phyloP scores from a whole-genome alignment of 92 coral and sea anemone species.

The Phymanthus crucifer region DNA sequence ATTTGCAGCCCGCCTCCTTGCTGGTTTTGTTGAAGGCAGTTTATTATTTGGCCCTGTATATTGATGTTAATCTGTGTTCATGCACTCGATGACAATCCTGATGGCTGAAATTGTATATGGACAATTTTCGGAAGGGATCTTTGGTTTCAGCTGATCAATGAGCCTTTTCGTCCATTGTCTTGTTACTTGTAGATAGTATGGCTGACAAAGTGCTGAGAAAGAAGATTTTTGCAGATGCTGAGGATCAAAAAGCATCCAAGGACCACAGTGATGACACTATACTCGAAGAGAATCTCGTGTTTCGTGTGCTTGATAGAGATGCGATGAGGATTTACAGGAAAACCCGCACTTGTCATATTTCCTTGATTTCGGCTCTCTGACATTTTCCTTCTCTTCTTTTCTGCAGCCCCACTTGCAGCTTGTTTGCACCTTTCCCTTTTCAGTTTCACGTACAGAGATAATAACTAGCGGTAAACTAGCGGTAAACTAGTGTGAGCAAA shows the following conservation, averaged over 20 bases:
- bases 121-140: no score
- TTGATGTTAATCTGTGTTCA: no score
- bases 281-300: conserved; percentile 25
- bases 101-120: no score
- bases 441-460: no score
- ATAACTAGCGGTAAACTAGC: no score
- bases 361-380: background rate
- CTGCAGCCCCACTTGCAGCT: background rate
- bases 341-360: background rate
- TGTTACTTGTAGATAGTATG: background rate
- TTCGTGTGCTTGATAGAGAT: conserved; percentile 21
- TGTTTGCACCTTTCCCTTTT: background rate
- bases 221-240: conserved; percentile 24
- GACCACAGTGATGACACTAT: conserved; percentile 30
- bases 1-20: no score
- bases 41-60: no score
- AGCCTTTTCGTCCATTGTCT: background rate
- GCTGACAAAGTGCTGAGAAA: background rate
- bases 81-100: no score
- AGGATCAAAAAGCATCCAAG: conserved; percentile 25
- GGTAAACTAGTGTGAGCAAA: no score
- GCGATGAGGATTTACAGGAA: background rate
- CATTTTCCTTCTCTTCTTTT: background rate
- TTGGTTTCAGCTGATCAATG: no score
- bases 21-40: no score